These are phyloP conservation scores for Pammene fasciana DNA, from an alignment of 2,888 invertebrate genomes.

Conservation along the genomic window DNA sequence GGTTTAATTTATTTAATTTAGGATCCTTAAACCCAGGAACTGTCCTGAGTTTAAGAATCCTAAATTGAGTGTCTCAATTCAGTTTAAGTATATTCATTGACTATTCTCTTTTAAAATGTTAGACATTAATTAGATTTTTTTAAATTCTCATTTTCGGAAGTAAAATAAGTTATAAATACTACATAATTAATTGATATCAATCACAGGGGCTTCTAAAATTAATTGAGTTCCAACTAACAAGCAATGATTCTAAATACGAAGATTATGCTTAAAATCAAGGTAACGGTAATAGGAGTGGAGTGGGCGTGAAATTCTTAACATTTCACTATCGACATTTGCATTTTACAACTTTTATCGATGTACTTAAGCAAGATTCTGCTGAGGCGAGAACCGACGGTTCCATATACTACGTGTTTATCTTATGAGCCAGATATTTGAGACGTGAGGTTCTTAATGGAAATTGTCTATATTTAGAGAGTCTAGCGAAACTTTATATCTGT, in stretches of 20 bases:
- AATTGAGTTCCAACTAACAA: conserved; percentile 37
- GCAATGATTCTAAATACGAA: conserved; percentile 51
- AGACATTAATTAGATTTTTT: no score
- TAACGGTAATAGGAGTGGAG: conserved; percentile 71
- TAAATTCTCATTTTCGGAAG: no score
- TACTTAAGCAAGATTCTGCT: conserved; percentile 70
- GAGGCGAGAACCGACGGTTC: conserved; percentile 64
- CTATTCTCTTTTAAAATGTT: no score
- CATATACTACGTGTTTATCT: conserved; percentile 64
- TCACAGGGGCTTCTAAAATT: conserved; percentile 13
- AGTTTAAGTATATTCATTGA: no score
- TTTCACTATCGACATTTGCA: conserved; percentile 78
- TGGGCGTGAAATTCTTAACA: conserved; percentile 78
- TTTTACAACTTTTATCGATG: conserved; percentile 81
- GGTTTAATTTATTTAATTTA: not conserved
- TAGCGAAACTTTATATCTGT: not conserved
- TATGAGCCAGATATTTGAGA: conserved; percentile 52
- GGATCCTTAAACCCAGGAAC: not conserved
- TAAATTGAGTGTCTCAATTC: no score
- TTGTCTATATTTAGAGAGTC: not conserved
- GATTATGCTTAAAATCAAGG: conserved; percentile 65
- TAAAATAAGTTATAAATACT: no score
- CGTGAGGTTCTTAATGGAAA: conserved; percentile 52
- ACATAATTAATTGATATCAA: not conserved
- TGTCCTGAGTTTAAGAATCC: no score